A percentile compares a stretch with the other conserved stretches of the same genome.
These are phyloP conservation scores for Sebastes iracundus DNA, from an alignment of 2,797 vertebrate genomes.

Conservation along the genomic window DNA sequence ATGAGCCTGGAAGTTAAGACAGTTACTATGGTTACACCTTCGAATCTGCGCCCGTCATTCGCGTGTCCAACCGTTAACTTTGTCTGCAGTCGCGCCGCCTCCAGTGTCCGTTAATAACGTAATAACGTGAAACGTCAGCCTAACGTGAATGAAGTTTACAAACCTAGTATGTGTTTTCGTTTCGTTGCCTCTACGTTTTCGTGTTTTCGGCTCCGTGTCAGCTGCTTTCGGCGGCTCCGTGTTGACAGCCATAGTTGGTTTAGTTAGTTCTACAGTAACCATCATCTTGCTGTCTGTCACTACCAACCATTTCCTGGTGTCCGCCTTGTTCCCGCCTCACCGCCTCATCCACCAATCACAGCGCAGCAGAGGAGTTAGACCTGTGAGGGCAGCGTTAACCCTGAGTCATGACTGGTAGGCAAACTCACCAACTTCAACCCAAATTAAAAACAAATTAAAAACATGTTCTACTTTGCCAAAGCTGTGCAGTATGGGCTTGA, in stretches of 20 bases:
- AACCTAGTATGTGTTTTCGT: slow-evolving; percentile 47
- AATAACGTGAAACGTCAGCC: too few species aligned
- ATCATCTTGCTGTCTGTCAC: too few species aligned
- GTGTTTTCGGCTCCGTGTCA: slow-evolving; percentile 20
- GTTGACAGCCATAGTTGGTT: too few species aligned
- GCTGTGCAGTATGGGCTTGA: neutral
- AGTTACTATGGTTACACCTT: too few species aligned
- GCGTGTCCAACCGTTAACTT: neutral
- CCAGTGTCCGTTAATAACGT: neutral
- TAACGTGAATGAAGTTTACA: neutral
- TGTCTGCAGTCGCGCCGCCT: neutral
- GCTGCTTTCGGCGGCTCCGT: neutral
- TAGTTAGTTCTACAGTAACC: too few species aligned
- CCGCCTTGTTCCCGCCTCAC: slow-evolving; percentile 36
- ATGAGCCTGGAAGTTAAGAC: too few species aligned
- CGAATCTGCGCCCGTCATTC: neutral
- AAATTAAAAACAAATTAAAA: neutral
- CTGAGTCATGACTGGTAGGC: neutral
- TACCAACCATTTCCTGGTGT: slow-evolving; percentile 52
- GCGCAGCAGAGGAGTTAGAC: neutral
- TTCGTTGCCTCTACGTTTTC: slow-evolving; percentile 58
- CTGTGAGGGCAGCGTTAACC: accelerated
- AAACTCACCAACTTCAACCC: neutral
- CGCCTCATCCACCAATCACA: slow-evolving; percentile 49
- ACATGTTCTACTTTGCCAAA: neutral